phyloP scores from a whole-genome alignment of 2,113 vertebrate genomes.

The Hylia prasina region DNA sequence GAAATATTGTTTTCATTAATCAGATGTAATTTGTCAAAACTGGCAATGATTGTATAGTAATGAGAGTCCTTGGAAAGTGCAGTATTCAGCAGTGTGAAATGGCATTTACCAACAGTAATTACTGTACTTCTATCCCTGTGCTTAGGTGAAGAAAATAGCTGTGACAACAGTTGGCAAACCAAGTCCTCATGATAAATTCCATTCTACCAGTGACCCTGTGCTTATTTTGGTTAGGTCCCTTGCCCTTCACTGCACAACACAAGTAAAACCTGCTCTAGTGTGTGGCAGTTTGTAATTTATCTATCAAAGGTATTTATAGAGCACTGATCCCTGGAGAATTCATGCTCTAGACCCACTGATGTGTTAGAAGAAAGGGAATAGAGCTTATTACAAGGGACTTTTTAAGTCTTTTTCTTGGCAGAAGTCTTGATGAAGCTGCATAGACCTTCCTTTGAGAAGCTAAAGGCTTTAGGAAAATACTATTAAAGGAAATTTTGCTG shows the following conservation, averaged over 20 bases:
- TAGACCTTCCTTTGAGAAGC: background rate
- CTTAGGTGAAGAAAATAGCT: slow-evolving; percentile 17
- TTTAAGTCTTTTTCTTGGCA: background rate
- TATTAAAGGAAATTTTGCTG: background rate
- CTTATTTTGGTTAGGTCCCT: background rate
- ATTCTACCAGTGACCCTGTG: background rate
- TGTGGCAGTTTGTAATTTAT: slow-evolving; percentile 14
- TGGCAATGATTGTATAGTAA: background rate
- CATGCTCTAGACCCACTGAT: background rate
- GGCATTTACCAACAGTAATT: background rate
- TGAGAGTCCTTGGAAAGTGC: background rate
- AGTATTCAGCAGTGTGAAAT: background rate
- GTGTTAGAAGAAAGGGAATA: background rate
- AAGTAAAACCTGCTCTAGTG: background rate
- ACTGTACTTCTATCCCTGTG: background rate
- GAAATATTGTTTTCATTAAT: background rate
- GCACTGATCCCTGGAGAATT: background rate
- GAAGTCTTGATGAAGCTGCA: background rate
- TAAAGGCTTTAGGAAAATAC: background rate
- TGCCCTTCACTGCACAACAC: background rate
- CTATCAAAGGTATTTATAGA: slow-evolving; percentile 31
- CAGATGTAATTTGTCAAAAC: background rate
- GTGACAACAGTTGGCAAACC: background rate
- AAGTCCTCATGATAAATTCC: background rate
- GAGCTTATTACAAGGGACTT: background rate